Evolutionary conservation across 2,797 vertebrate genomes (phyloP).

Genomic region (Spinus olivaceus): DNA sequence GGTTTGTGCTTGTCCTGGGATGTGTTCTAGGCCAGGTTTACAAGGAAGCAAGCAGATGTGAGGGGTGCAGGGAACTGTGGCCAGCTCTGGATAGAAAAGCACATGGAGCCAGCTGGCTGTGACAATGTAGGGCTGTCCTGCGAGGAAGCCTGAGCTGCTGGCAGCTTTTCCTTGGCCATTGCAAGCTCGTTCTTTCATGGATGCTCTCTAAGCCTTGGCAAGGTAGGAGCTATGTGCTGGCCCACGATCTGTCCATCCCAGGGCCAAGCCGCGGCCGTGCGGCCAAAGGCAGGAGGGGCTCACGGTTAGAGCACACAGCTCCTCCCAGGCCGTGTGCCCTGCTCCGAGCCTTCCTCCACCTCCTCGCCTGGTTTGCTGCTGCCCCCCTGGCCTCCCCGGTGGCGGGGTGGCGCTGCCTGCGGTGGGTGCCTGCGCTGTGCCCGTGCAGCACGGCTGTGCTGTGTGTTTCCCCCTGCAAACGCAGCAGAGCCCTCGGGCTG

Average conservation of each 20-base stretch:
- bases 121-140: background rate
- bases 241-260: fast-evolving
- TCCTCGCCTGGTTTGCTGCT: background rate
- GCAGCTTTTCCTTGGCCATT: background rate
- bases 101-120: background rate
- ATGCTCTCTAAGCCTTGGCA: background rate
- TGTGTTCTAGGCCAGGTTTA: background rate
- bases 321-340: background rate
- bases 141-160: background rate
- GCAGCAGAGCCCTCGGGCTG: background rate
- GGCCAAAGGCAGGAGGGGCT: background rate
- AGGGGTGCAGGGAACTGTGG: background rate
- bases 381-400: fast-evolving
- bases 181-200: background rate
- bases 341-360: background rate
- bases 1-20: background rate
- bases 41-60: background rate
- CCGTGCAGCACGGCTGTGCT: fast-evolving
- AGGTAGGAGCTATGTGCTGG: background rate
- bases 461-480: background rate
- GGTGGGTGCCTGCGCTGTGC: background rate
- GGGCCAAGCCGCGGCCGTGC: fast-evolving
- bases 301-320: background rate
- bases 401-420: background rate
- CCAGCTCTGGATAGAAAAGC: background rate